These are phyloP conservation scores for Neostethus bicornis DNA, from an alignment of 2,797 vertebrate species.

Conservation along the genomic window DNA sequence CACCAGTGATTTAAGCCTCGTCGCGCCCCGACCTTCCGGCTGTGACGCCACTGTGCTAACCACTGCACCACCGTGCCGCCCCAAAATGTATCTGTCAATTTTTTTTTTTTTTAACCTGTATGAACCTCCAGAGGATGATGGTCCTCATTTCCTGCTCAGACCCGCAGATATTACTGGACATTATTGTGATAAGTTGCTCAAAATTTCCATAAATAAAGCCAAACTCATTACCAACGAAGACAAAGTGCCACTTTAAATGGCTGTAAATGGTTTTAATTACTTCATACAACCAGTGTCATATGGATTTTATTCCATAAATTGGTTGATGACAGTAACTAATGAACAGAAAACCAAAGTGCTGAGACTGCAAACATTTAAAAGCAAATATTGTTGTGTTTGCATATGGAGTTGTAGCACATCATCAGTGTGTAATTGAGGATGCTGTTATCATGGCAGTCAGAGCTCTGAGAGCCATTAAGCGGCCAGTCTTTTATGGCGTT, in stretches of 20 bases:
- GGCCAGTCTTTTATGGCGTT: slow-evolving; percentile 80
- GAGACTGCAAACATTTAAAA: slow-evolving; percentile 58
- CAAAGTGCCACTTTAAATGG: slow-evolving; percentile 2
- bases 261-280: slow-evolving; percentile 15
- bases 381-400: slow-evolving; percentile 64
- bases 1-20: no score
- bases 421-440: slow-evolving; percentile 72
- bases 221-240: neutral
- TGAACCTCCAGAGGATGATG: no score
- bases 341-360: slow-evolving; percentile 46
- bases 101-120: no score
- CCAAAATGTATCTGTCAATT: no score
- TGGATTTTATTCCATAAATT: slow-evolving; percentile 40
- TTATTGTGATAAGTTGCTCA: neutral
- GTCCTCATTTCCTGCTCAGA: neutral
- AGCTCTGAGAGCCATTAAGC: slow-evolving; percentile 77
- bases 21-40: no score
- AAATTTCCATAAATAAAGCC: neutral
- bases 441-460: slow-evolving; percentile 76
- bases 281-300: slow-evolving; percentile 29
- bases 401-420: slow-evolving; percentile 67
- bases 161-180: neutral
- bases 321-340: slow-evolving; percentile 44
- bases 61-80: no score
- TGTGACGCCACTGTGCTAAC: no score